phyloP scores from a whole-genome alignment of 2,888 invertebrate species.

The Mystacides longicornis region DNA sequence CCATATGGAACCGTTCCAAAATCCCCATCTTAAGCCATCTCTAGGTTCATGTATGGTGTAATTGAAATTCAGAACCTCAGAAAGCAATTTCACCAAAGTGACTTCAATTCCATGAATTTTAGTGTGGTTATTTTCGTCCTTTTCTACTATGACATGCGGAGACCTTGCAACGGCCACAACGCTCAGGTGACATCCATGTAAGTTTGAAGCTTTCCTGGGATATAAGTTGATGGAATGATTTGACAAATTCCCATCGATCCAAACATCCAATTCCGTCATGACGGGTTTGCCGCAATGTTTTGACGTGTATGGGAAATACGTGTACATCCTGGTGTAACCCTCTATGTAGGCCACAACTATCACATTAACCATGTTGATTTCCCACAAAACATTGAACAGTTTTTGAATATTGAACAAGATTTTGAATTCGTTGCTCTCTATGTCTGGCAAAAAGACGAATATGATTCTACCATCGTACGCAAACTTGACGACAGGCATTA shows the following conservation, averaged over 20 bases:
- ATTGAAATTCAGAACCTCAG: slow-evolving; percentile 15
- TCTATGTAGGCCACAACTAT: slow-evolving; percentile 10
- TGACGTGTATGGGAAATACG: slow-evolving; percentile 15
- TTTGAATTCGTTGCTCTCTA: neutral
- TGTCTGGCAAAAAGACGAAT: slow-evolving; percentile 6
- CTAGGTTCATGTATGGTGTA: neutral
- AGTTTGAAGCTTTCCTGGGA: slow-evolving; percentile 13
- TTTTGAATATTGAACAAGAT: slow-evolving; percentile 5
- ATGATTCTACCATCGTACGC: slow-evolving; percentile 15
- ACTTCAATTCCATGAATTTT: slow-evolving; percentile 18
- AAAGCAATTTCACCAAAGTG: slow-evolving; percentile 9
- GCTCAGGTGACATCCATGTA: slow-evolving; percentile 14
- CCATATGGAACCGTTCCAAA: slow-evolving; percentile 7
- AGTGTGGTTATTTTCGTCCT: neutral
- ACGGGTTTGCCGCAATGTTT: slow-evolving; percentile 6
- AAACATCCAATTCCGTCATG: slow-evolving; percentile 12
- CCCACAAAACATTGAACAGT: slow-evolving; percentile 15
- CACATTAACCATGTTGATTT: slow-evolving; percentile 15
- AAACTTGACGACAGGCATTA: slow-evolving; percentile 12
- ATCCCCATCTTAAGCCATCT: slow-evolving; percentile 6
- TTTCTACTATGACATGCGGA: slow-evolving; percentile 2
- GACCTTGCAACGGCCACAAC: slow-evolving; percentile 8
- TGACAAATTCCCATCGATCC: slow-evolving; percentile 8
- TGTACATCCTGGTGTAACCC: slow-evolving; percentile 7
- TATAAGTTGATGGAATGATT: slow-evolving; percentile 6